phyloP scores from a whole-genome alignment of 1,140 invertebrate genomes.

The Eumeta japonica region DNA sequence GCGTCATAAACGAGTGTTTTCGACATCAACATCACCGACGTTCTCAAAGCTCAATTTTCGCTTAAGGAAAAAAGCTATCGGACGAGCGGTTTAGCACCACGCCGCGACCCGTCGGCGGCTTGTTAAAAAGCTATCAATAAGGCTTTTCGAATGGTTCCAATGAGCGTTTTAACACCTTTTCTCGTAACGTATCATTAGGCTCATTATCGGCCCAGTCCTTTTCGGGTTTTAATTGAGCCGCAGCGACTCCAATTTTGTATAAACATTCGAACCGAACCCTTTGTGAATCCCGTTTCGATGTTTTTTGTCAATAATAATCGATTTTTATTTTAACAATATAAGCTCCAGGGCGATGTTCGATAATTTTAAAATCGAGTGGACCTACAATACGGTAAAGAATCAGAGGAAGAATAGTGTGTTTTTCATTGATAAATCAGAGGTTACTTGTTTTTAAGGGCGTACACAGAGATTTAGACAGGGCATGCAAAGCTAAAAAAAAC shows the following conservation, averaged over 20 bases:
- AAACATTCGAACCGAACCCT: conserved; percentile 9
- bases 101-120: too few relatives aligned
- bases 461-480: background rate
- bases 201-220: conserved; percentile 29
- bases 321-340: background rate
- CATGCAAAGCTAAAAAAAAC: background rate
- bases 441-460: background rate
- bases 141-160: conserved; percentile 47
- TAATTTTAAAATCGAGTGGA: background rate
- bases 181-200: conserved; percentile 47
- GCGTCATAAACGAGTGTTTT: too few relatives aligned
- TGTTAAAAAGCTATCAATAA: conserved; percentile 56
- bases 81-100: too few relatives aligned
- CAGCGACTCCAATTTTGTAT: conserved; percentile 19
- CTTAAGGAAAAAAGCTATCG: too few relatives aligned
- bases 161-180: conserved; percentile 56
- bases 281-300: conserved; percentile 4
- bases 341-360: background rate
- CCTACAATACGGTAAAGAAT: background rate
- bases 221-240: conserved; percentile 12
- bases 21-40: too few relatives aligned
- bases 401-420: background rate
- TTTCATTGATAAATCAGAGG: background rate
- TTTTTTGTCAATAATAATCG: background rate
- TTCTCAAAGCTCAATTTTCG: too few relatives aligned